Conservation (phyloP, 2,888 invertebrate species). For the Tortrix viridana region DNA sequence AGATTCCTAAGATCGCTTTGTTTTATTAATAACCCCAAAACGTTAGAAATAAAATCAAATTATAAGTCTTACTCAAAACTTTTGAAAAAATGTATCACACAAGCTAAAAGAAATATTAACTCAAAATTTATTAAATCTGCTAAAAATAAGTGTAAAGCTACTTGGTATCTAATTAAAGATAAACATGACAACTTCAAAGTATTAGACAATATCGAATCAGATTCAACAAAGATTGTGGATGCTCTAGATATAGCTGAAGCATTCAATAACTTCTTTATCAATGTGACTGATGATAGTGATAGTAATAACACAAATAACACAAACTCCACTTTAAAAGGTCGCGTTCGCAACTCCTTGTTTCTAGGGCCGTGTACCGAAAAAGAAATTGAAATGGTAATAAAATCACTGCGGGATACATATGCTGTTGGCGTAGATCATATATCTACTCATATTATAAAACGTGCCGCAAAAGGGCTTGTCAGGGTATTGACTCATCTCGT, state of each 20-base stretch:
- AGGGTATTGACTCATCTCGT: not conserved
- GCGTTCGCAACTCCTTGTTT: not conserved
- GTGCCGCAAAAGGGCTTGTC: not conserved
- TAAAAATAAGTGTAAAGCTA: slow-evolving; percentile 4
- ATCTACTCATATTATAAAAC: slow-evolving; percentile 1
- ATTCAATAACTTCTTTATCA: slow-evolving; percentile 8
- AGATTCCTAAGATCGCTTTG: slow-evolving; percentile 1
- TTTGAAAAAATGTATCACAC: slow-evolving; percentile 6
- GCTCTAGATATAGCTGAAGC: slow-evolving; percentile 1
- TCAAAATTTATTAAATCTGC: not conserved
- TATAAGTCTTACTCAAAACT: slow-evolving; percentile 1
- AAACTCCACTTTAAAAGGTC: not conserved
- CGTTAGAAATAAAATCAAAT: not conserved
- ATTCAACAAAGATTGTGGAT: not conserved
- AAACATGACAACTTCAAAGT: not conserved
- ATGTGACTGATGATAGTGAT: not conserved
- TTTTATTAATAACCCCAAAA: not conserved
- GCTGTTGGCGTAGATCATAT: slow-evolving; percentile 7
- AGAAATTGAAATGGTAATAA: not conserved
- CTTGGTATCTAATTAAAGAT: slow-evolving; percentile 9
- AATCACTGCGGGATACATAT: slow-evolving; percentile 4
- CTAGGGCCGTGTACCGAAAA: slow-evolving; percentile 1
- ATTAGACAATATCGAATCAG: not conserved
- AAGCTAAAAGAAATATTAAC: not conserved
- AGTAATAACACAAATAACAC: not conserved